These are phyloP conservation scores for Cerceris rybyensis DNA, from an alignment of 2,888 invertebrate species.

Conservation along the genomic window DNA sequence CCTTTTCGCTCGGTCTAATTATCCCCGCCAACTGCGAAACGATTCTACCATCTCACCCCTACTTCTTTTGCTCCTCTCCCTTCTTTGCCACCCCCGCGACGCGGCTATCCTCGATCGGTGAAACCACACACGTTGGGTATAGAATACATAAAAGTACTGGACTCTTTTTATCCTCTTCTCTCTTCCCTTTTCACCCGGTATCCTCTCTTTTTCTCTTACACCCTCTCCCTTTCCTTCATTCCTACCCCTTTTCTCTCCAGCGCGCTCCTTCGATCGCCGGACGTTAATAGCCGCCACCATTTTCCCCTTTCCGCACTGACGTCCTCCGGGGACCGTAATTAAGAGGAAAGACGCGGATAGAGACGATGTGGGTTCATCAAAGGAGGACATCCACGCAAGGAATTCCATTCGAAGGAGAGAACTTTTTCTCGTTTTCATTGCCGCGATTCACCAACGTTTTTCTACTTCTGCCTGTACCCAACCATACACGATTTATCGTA, in stretches of 20 bases:
- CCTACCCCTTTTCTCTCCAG: constrained; percentile 12
- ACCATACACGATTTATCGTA: neutral
- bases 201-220: constrained; percentile 8
- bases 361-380: constrained; percentile 43
- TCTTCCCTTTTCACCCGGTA: constrained; percentile 3
- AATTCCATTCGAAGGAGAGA: constrained; percentile 22
- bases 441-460: constrained; percentile 1
- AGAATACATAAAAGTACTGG: constrained; percentile 66
- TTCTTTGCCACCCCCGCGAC: constrained; percentile 31
- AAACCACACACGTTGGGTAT: constrained; percentile 62
- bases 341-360: constrained; percentile 58
- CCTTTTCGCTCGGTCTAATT: constrained; percentile 72
- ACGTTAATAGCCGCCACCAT: constrained; percentile 67
- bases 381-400: constrained; percentile 37
- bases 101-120: constrained; percentile 57
- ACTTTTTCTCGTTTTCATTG: constrained; percentile 27
- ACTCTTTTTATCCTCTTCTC: constrained; percentile 33
- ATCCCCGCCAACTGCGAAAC: constrained; percentile 64
- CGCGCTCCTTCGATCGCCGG: constrained; percentile 56
- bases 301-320: constrained; percentile 17
- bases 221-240: constrained; percentile 5
- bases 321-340: constrained; percentile 61
- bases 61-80: neutral
- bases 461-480: neutral
- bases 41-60: constrained; percentile 41